These are phyloP conservation scores for Invenusta paracnida DNA, from an alignment of 2,888 invertebrate species.

Conservation along the genomic window DNA sequence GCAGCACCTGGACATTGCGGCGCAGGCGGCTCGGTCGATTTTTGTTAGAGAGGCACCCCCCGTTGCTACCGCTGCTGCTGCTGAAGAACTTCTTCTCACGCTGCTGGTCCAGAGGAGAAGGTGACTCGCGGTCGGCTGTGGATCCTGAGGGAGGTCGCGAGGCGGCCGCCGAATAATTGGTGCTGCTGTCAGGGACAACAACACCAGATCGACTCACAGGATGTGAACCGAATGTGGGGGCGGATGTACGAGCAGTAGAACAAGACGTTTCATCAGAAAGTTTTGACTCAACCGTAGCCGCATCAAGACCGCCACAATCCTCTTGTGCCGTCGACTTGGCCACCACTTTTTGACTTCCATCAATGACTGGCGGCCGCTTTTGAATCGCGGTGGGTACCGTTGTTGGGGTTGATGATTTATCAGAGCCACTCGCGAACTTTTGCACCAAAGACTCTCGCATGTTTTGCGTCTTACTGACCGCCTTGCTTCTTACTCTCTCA, in stretches of 20 bases:
- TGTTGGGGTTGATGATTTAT: not conserved
- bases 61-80: not conserved
- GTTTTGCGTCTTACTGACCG: not conserved
- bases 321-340: not conserved
- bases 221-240: not conserved
- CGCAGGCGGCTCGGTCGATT: not conserved
- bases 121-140: not conserved
- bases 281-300: not conserved
- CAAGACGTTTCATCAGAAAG: not conserved
- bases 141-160: not conserved
- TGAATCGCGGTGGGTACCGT: too few species aligned
- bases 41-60: not conserved
- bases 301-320: not conserved
- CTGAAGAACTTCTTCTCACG: not conserved
- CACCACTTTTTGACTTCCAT: not conserved
- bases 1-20: not conserved
- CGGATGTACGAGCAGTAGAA: not conserved
- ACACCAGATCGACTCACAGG: constrained; percentile 8
- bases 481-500: not conserved
- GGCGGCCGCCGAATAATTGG: not conserved
- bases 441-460: not conserved
- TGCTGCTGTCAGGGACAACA: not conserved
- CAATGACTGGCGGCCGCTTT: too few species aligned
- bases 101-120: not conserved
- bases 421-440: not conserved